These are phyloP conservation scores for Trissolcus basalis DNA, from an alignment of 1,140 invertebrate species.

Conservation along the genomic window DNA sequence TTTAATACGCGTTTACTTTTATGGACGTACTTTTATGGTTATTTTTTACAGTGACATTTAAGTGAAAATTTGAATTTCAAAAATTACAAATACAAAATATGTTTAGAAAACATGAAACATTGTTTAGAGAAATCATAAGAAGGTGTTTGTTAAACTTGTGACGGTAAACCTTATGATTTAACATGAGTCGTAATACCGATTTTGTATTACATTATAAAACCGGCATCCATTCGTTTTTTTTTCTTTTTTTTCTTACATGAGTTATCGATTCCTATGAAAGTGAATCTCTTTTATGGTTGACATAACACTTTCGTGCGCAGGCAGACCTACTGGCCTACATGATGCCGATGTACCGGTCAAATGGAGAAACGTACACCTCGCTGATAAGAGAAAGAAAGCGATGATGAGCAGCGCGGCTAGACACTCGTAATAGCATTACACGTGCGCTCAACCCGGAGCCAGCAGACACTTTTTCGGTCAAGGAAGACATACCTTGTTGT, in stretches of 20 bases:
- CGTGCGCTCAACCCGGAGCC: conserved; percentile 7
- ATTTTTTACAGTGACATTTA: too few relatives aligned
- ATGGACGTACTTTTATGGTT: too few relatives aligned
- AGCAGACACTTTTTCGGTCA: conserved; percentile 42
- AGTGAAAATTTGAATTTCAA: too few relatives aligned
- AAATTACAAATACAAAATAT: too few relatives aligned
- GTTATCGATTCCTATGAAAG: conserved; percentile 66
- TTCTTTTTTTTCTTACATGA: conserved; percentile 53
- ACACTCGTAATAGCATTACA: conserved; percentile 17
- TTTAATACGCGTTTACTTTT: too few relatives aligned
- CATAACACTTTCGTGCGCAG: conserved; percentile 65
- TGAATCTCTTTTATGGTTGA: conserved; percentile 70
- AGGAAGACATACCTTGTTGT: conserved; percentile 20
- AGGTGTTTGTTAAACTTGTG: too few relatives aligned
- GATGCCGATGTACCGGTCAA: conserved; percentile 43
- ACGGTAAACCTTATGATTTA: too few relatives aligned
- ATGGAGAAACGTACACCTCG: conserved; percentile 45
- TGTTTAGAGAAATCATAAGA: too few relatives aligned
- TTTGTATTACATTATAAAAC: conserved; percentile 33
- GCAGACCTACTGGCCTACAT: conserved; percentile 71
- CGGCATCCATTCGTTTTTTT: conserved; percentile 21
- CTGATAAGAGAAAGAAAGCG: conserved; percentile 51
- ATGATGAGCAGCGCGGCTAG: conserved; percentile 5
- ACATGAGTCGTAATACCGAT: conserved; percentile 47
- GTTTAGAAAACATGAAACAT: too few relatives aligned